Percentiles rank a stretch among this genome's conserved stretches.
These are phyloP conservation scores for Sinhomidia bicolor DNA, from an alignment of 2,888 invertebrate genomes.

Conservation along the genomic window DNA sequence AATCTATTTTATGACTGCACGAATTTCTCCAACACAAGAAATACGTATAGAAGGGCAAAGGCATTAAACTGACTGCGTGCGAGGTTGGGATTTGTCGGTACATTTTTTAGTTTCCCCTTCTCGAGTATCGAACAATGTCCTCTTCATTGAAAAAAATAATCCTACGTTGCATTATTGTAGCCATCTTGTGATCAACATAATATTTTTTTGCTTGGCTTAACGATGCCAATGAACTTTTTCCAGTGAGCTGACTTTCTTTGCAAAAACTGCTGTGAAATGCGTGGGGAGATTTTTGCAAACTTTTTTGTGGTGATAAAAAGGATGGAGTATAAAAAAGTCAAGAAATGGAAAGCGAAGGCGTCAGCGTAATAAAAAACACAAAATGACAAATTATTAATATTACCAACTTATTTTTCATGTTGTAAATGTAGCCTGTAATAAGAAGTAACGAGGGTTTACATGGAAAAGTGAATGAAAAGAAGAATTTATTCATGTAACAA, in stretches of 20 bases:
- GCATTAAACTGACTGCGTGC: neutral
- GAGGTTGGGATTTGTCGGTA: constrained; percentile 31
- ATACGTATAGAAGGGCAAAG: too few relatives aligned
- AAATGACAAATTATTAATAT: constrained; percentile 16
- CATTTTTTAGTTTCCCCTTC: neutral
- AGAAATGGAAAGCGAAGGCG: neutral
- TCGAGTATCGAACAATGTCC: neutral
- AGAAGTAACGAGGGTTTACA: neutral
- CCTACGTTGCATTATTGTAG: too few relatives aligned
- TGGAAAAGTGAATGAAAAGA: neutral
- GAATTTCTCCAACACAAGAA: too few relatives aligned
- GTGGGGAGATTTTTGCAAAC: too few relatives aligned
- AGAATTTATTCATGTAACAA: neutral
- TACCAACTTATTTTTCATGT: neutral
- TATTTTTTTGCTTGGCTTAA: constrained; percentile 3
- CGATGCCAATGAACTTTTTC: constrained; percentile 61
- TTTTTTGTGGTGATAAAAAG: too few relatives aligned
- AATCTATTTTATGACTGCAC: neutral
- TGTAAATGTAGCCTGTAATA: constrained; percentile 11
- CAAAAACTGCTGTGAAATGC: too few relatives aligned
- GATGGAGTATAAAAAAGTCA: neutral
- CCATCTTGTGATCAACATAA: neutral
- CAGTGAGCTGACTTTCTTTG: neutral
- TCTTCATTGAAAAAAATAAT: neutral
- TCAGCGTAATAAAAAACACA: neutral